phyloP scores from a whole-genome alignment of 2,113 vertebrate species.

The Loxodonta africana region DNA sequence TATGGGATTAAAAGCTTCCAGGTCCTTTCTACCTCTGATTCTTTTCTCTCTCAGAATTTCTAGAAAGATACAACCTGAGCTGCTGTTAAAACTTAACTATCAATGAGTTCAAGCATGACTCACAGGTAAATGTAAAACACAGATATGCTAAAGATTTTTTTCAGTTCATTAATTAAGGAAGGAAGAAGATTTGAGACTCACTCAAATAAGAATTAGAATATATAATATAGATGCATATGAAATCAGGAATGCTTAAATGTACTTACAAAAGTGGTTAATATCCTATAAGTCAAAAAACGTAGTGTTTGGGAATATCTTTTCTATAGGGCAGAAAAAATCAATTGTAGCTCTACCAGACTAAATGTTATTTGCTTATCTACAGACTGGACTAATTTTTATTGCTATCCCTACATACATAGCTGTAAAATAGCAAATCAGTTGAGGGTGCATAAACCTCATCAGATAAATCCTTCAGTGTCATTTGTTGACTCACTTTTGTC shows the following conservation, averaged over 20 bases:
- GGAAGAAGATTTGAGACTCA: neutral
- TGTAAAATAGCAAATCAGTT: conserved; percentile 16
- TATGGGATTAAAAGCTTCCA: neutral
- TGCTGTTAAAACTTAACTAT: neutral
- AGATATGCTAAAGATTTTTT: neutral
- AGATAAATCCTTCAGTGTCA: neutral
- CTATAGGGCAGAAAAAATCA: neutral
- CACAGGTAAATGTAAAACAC: neutral
- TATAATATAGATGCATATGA: neutral
- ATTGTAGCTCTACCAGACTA: neutral
- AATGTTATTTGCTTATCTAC: neutral
- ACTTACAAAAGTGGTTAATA: neutral
- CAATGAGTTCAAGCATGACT: neutral
- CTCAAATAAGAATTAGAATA: neutral
- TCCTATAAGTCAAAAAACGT: neutral
- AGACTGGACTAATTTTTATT: neutral
- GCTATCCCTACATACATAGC: neutral
- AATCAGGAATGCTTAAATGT: neutral
- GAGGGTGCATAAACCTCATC: neutral
- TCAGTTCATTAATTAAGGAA: conserved; percentile 22
- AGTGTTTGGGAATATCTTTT: neutral
- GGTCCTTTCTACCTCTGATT: neutral
- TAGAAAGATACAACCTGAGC: neutral
- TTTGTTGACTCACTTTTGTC: neutral
- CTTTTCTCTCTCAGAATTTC: neutral